Percentiles rank a stretch among this genome's conserved stretches.
Conservation (phyloP, 1,140 invertebrate species). For the Drosophila dunni region DNA sequence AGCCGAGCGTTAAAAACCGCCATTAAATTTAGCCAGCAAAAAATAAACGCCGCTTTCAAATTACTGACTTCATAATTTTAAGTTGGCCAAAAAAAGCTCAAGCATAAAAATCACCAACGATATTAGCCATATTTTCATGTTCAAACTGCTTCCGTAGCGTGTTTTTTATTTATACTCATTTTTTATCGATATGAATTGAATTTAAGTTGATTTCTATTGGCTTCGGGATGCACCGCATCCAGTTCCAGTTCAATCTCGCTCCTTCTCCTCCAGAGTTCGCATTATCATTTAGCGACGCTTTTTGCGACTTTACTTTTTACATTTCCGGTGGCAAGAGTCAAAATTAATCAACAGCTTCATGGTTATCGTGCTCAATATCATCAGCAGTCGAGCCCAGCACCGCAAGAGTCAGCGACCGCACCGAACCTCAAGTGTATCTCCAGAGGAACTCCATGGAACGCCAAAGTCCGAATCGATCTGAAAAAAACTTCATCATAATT, state of each 20-base stretch:
- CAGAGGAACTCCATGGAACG: slow-evolving; percentile 1
- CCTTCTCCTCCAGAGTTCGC: slow-evolving; percentile 19
- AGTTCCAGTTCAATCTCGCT: slow-evolving; percentile 4
- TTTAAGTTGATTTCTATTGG: slow-evolving; percentile 54
- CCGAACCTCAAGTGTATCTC: slow-evolving; percentile 4
- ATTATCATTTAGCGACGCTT: slow-evolving; percentile 76
- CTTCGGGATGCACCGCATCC: slow-evolving; percentile 16
- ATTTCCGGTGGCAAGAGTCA: slow-evolving; percentile 72
- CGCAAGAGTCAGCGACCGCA: slow-evolving; percentile 60
- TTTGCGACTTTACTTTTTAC: slow-evolving; percentile 63
- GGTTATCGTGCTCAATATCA: slow-evolving; percentile 53
- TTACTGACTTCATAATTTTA: slow-evolving; percentile 63
- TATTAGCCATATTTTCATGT: slow-evolving; percentile 54
- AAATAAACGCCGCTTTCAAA: slow-evolving; percentile 34
- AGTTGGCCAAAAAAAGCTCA: slow-evolving; percentile 12
- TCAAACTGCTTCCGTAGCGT: slow-evolving; percentile 48
- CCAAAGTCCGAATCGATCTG: slow-evolving; percentile 17
- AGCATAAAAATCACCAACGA: slow-evolving; percentile 43
- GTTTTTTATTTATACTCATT: slow-evolving; percentile 16
- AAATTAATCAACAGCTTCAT: slow-evolving; percentile 79
- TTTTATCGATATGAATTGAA: slow-evolving; percentile 25
- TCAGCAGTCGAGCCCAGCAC: slow-evolving; percentile 19
- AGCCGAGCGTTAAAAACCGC: slow-evolving; percentile 39
- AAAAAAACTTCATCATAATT: slow-evolving; percentile 69
- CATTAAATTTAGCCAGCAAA: slow-evolving; percentile 53